These are phyloP conservation scores for Podarcis lilfordi DNA, from an alignment of 2,797 vertebrate species.

Conservation along the genomic window DNA sequence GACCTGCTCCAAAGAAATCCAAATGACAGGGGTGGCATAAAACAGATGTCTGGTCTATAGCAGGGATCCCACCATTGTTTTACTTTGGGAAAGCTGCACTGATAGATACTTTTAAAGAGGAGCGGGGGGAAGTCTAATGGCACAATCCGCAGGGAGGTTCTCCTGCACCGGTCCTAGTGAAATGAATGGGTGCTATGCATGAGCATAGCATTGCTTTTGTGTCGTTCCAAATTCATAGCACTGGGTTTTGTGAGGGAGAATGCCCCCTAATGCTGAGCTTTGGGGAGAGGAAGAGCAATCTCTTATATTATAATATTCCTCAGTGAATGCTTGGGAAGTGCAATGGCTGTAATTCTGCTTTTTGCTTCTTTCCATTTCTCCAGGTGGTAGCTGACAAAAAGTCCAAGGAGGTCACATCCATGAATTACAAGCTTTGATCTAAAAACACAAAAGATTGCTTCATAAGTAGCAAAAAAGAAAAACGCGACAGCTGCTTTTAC, in stretches of 20 bases:
- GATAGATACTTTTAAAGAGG: background rate
- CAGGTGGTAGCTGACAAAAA: slow-evolving; percentile 37
- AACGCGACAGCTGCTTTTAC: slow-evolving; percentile 52
- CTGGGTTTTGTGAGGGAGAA: background rate
- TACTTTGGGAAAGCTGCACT: background rate
- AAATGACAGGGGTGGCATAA: slow-evolving; percentile 25
- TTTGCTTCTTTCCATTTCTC: background rate
- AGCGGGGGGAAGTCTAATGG: background rate
- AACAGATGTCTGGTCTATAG: slow-evolving; percentile 41
- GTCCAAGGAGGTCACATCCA: slow-evolving; percentile 29
- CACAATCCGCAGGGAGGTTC: background rate
- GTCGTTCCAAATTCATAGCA: background rate
- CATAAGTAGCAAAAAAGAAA: slow-evolving; percentile 28
- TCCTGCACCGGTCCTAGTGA: background rate
- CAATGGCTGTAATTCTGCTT: slow-evolving; percentile 5
- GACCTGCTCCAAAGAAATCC: slow-evolving; percentile 25
- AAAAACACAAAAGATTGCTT: slow-evolving; percentile 47
- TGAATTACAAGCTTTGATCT: slow-evolving; percentile 33
- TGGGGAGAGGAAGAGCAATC: background rate
- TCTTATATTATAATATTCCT: background rate
- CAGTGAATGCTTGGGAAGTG: background rate
- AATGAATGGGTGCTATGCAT: background rate
- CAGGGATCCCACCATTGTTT: slow-evolving; percentile 33
- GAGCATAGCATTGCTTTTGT: background rate
- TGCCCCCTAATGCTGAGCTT: background rate